These are phyloP conservation scores for Trochalopteron elliotii DNA, from an alignment of 2,113 vertebrate species.

Conservation along the genomic window DNA sequence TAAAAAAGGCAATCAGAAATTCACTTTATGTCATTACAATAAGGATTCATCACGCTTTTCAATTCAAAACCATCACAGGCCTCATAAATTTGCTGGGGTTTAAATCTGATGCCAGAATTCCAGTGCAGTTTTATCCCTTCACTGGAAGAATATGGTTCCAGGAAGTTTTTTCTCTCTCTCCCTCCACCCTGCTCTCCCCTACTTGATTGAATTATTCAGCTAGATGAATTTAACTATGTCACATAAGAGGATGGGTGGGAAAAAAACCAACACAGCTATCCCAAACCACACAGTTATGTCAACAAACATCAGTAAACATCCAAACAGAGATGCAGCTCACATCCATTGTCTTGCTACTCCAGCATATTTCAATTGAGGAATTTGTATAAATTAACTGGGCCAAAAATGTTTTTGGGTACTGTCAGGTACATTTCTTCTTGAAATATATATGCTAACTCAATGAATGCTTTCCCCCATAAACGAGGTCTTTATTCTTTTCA, in stretches of 20 bases:
- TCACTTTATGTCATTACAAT: conserved; percentile 12
- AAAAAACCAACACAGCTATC: neutral
- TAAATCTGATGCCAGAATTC: neutral
- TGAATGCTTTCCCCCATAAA: neutral
- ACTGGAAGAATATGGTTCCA: neutral
- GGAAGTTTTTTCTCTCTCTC: neutral
- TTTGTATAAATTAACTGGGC: neutral
- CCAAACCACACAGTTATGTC: neutral
- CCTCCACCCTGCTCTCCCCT: neutral
- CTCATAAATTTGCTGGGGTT: conserved; percentile 12
- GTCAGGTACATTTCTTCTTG: neutral
- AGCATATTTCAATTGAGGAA: neutral
- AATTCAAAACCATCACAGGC: neutral
- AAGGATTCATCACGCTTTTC: conserved; percentile 5
- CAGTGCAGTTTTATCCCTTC: neutral
- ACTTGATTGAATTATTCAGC: neutral
- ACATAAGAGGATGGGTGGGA: neutral
- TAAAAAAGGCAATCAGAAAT: conserved; percentile 36
- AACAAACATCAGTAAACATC: neutral
- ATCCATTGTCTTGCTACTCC: neutral
- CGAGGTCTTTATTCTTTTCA: neutral
- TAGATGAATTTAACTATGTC: neutral
- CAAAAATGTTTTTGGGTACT: neutral
- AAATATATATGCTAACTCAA: neutral
- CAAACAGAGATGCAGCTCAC: neutral